Evolutionary conservation across 2,888 invertebrate species (phyloP), one percentile per base, ranked within the genome.

Genomic region (Carterocephalus palaemon): DNA sequence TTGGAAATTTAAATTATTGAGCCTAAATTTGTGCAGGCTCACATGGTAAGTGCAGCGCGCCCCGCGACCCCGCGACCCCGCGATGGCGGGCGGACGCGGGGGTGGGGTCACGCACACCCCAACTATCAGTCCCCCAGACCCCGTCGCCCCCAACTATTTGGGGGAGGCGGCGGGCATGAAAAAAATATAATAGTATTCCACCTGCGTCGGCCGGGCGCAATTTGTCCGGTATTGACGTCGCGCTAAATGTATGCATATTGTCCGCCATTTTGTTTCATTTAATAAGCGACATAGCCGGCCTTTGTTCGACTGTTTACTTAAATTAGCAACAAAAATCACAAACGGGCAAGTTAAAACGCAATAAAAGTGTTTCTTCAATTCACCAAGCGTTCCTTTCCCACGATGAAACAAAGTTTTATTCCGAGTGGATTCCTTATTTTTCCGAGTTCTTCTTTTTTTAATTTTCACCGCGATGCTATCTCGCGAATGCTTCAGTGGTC

Each of bases 401-500:
- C 53, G 46, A 5, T 16, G 29, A 12, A 41, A 19, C 36, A 46
- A 68, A 73, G 58, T 66, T 72, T 67, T 56, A 54, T 59, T 58
- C 58, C 38, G 48, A 47, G 43, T 48, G 52, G 62, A 52, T 70
- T 67, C 70, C 63, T 57, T 57, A 52, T 62, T 74, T 75, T 75
- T 75, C 56, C 57, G 62, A 60, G 54, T 48, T 66, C 66, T 77
- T 77, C n/a, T n/a, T 77, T 79, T 84, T 43, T 84, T 78, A 83
- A 85, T 83, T 85, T 85, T 77, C 82, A 75, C 75, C 80, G 73
- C 81, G 71, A 70, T 76, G 86, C 81, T 86, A 86, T 86, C 86
- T 85, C 64, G 75, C 75, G 80, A 83, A 86, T 82, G 86, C 86
- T 86, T 85, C 86, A 86, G 85, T 83, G 86, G 86, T 85, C 86